Conservation (phyloP, 37 sponge, comb jelly and placozoan species). For the Halichondria panicea region DNA sequence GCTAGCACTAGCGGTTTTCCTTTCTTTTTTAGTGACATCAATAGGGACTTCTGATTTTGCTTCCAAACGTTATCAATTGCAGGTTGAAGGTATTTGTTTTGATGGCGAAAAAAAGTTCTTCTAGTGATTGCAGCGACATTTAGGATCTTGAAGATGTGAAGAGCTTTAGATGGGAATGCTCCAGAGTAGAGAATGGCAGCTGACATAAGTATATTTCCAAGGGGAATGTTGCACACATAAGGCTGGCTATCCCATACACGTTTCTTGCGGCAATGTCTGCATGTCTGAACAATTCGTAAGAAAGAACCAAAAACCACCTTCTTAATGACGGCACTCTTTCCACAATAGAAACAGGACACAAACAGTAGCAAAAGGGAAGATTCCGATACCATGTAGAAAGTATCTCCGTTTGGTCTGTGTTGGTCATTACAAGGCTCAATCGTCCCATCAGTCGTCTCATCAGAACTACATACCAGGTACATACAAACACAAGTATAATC, state of each 20-base stretch:
- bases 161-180: constrained; percentile 42
- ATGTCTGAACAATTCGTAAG: constrained; percentile 4
- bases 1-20: constrained; percentile 18
- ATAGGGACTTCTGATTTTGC: constrained; percentile 8
- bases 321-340: neutral
- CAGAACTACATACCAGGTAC: no score
- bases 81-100: constrained; percentile 34
- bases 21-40: constrained; percentile 15
- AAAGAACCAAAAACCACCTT: no score
- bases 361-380: constrained; percentile 13
- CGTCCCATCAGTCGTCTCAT: no score
- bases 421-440: no score
- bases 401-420: no score
- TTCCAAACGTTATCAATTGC: constrained; percentile 35
- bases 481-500: no score
- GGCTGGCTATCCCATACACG: constrained; percentile 54
- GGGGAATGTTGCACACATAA: constrained; percentile 23
- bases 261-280: constrained; percentile 6
- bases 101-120: constrained; percentile 57
- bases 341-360: neutral
- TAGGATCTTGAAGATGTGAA: constrained; percentile 22
- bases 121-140: constrained; percentile 15
- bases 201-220: constrained; percentile 53
- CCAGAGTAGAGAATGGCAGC: constrained; percentile 53
- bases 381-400: constrained; percentile 20